These are phyloP conservation scores for Bimastos eiseni DNA, from an alignment of 2,888 invertebrate species.

Conservation along the genomic window DNA sequence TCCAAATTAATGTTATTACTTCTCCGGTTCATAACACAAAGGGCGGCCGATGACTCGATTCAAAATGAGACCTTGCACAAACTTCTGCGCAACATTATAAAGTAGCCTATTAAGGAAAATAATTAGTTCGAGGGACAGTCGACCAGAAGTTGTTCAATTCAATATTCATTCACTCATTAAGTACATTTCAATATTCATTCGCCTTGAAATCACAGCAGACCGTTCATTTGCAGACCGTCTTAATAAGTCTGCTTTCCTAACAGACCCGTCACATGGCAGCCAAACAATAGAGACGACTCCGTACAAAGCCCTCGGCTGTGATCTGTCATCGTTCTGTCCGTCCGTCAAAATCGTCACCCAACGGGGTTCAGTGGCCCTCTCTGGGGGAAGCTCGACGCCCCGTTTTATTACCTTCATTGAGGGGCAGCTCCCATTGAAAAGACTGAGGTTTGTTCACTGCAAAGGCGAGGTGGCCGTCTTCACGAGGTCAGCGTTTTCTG, in stretches of 20 bases:
- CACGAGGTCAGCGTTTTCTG: neutral
- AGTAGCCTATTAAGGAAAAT: neutral
- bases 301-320: neutral
- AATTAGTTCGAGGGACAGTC: neutral
- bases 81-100: neutral
- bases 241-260: neutral
- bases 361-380: neutral
- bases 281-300: neutral
- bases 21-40: too few species aligned
- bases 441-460: neutral
- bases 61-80: too few species aligned
- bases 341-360: slow-evolving; percentile 13
- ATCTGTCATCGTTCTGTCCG: neutral
- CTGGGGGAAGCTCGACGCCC: neutral
- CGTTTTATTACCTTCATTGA: neutral
- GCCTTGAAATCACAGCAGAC: neutral
- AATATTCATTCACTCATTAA: neutral
- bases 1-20: too few species aligned
- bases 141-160: neutral
- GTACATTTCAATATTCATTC: neutral
- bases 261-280: neutral
- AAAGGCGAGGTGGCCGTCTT: neutral
- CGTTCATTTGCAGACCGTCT: neutral
- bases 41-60: too few species aligned
- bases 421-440: neutral